Percentiles rank a stretch among this genome's conserved stretches.
These are phyloP conservation scores for Lepidothrix coronata DNA, from an alignment of 2,113 vertebrate species.

Conservation along the genomic window DNA sequence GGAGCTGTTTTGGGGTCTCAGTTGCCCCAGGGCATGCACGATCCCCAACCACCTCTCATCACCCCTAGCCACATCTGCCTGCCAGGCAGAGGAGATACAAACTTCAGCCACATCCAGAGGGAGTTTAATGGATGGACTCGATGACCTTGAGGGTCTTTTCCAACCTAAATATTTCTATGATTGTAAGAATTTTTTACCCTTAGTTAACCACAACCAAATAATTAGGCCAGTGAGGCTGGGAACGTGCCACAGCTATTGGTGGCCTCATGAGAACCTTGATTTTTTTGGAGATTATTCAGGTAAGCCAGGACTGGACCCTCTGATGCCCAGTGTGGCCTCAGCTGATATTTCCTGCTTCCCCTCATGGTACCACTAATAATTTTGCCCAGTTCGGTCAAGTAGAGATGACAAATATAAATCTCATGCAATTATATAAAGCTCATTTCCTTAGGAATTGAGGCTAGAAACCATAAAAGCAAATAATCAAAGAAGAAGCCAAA, in stretches of 20 bases:
- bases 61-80: accelerated
- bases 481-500: neutral
- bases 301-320: neutral
- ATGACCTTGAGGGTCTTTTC: neutral
- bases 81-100: neutral
- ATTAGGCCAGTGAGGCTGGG: neutral
- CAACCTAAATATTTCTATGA: neutral
- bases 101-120: neutral
- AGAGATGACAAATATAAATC: neutral
- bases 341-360: neutral
- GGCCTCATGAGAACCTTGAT: neutral
- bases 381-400: neutral
- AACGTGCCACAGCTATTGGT: accelerated
- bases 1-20: accelerated
- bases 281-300: neutral
- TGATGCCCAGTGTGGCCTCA: accelerated
- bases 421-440: neutral
- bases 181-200: neutral
- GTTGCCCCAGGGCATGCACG: neutral
- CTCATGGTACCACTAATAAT: neutral
- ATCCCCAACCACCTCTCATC: accelerated
- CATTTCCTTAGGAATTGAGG: neutral
- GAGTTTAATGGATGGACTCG: neutral
- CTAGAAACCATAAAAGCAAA: neutral
- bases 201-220: neutral